Percentiles rank a stretch among this genome's conserved stretches.
phyloP scores from a whole-genome alignment of 2,888 invertebrate species.

The Drosophila pseudotalamancana region DNA sequence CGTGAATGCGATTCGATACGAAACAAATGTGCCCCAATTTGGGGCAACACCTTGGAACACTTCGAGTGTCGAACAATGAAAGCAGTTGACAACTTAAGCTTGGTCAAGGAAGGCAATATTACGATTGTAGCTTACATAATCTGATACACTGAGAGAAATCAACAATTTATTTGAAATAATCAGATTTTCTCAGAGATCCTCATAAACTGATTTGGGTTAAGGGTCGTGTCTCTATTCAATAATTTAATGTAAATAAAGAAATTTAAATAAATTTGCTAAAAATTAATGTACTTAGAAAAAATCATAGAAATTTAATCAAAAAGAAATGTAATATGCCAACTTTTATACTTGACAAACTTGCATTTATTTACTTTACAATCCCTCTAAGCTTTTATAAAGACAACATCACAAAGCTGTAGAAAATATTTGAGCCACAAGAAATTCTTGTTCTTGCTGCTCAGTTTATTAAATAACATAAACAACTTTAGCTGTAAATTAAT shows the following conservation, averaged over 20 bases:
- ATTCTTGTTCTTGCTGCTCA: neutral
- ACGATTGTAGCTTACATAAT: neutral
- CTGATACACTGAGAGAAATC: too few species aligned
- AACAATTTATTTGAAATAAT: too few species aligned
- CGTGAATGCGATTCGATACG: constrained; percentile 2
- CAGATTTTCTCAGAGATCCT: too few species aligned
- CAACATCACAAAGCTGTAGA: neutral
- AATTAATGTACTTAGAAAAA: too few species aligned
- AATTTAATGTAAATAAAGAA: too few species aligned
- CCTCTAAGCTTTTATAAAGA: too few species aligned
- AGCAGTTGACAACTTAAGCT: constrained; percentile 23
- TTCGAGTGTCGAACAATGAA: neutral
- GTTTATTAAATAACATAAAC: constrained; percentile 36
- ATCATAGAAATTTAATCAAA: too few species aligned
- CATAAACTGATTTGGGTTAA: too few species aligned
- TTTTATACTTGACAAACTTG: too few species aligned
- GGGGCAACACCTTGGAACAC: constrained; percentile 53
- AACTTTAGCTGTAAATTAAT: constrained; percentile 41
- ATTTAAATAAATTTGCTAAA: too few species aligned
- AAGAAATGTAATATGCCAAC: too few species aligned
- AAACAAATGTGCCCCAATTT: constrained; percentile 33
- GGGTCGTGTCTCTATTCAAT: too few species aligned
- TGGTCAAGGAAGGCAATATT: constrained; percentile 30
- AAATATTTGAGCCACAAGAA: neutral
- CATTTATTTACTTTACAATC: neutral